Evolutionary conservation across 2,113 vertebrate genomes (phyloP).

Genomic region (Eurystomus gularis): DNA sequence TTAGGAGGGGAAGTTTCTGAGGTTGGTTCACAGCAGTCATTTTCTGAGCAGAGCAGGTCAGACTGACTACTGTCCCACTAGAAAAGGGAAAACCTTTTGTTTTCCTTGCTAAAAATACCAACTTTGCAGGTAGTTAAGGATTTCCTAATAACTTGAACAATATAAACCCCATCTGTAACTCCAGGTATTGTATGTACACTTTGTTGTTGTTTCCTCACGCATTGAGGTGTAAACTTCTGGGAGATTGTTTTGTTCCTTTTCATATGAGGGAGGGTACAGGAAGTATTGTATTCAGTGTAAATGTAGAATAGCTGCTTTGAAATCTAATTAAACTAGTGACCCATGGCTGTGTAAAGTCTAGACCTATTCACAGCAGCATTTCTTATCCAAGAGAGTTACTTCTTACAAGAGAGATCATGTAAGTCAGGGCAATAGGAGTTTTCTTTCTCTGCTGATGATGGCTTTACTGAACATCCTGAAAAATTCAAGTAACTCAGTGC

Average conservation of each 20-base stretch:
- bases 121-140: constrained; percentile 35
- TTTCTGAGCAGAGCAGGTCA: constrained; percentile 2
- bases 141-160: constrained; percentile 46
- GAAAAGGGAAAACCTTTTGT: constrained; percentile 14
- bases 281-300: constrained; percentile 71
- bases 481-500: neutral
- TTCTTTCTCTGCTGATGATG: neutral
- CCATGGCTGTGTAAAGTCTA: constrained; percentile 70
- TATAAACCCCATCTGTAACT: constrained; percentile 36
- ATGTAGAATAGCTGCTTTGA: constrained; percentile 70
- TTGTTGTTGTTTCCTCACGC: constrained; percentile 70
- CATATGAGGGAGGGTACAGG: constrained; percentile 59
- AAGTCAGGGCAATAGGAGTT: neutral
- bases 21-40: neutral
- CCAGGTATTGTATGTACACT: constrained; percentile 40
- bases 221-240: constrained; percentile 65
- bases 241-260: constrained; percentile 62
- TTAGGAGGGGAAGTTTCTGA: neutral
- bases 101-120: constrained; percentile 49
- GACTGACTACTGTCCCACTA: neutral
- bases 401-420: constrained; percentile 8
- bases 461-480: neutral
- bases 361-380: constrained; percentile 59
- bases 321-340: constrained; percentile 76
- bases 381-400: constrained; percentile 22